Base-by-base conservation (phyloP, 1,140 invertebrate species). In the Bradynema listronoti region DNA sequence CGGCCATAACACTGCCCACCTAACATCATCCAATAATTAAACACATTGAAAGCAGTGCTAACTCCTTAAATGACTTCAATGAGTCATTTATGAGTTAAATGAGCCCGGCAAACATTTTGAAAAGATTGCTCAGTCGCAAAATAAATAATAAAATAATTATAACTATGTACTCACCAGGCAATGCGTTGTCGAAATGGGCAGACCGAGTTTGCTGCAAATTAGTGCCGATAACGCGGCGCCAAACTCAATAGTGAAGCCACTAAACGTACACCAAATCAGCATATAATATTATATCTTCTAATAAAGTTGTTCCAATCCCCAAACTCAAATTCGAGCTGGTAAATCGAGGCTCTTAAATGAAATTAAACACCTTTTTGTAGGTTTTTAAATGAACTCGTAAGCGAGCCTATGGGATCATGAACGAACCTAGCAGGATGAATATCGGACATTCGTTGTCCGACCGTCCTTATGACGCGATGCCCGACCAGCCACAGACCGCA, bases 121-220 rank as follows among this genome's bases (percentile, higher is more conserved):
- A n/a, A n/a, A n/a, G n/a, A n/a, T n/a, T n/a, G n/a, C n/a, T n/a
- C n/a, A n/a, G n/a, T n/a, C n/a, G n/a, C n/a, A 39, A 39, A 39
- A n/a, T 25, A 27, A 24, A 50, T 30, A 47, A 9, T 47, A 22
- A 22, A 22, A 7, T 24, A 19, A 22, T 47, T 50, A 5, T 30
- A 50, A 16, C 5, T 2, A 54, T 4, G 39, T 27, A 2, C n/a
- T 62, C 14, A 98, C 92, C 82, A 97, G 94, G 79, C 93, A 97
- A 80, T 98, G 93, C 0, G 94, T 98, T 5, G 91, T 96, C 59
- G 88, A 91, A 65, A 98, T 89, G 11, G 93, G 94, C 71, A 98
- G 82, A 7, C 92, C 92, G 64, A 89, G 85, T 80, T 97, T 96
- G 68, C 89, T 92, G 30, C 93, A 92, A 51, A 93, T 78, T 68